Conservation (phyloP, 2,888 invertebrate genomes). For the Dendrolimus houi region DNA sequence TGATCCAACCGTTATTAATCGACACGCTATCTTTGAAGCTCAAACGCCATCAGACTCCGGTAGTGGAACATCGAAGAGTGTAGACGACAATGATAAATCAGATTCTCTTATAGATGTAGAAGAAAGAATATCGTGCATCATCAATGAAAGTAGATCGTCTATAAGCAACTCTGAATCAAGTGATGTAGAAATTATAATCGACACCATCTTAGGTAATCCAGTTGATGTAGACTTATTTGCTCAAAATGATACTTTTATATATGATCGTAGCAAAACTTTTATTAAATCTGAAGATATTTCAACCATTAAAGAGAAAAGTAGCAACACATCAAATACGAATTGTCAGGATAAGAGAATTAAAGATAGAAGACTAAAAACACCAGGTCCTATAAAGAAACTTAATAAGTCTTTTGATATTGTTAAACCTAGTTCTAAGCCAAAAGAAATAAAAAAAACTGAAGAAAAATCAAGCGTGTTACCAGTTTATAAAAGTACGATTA, state of each 20-base stretch:
- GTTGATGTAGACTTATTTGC: conserved; percentile 33
- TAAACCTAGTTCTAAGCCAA: conserved; percentile 37
- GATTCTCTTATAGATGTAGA: conserved; percentile 61
- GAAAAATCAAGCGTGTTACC: conserved; percentile 56
- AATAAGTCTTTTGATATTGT: conserved; percentile 50
- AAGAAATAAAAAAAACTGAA: conserved; percentile 33
- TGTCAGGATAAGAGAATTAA: conserved; percentile 43
- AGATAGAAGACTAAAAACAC: conserved; percentile 48
- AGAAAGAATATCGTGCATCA: conserved; percentile 66
- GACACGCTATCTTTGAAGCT: conserved; percentile 52
- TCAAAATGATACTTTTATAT: conserved; percentile 39
- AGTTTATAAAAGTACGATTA: conserved; percentile 50
- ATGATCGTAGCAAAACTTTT: conserved; percentile 55
- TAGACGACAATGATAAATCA: conserved; percentile 49
- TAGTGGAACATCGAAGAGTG: conserved; percentile 55
- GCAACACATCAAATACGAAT: conserved; percentile 24
- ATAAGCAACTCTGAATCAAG: conserved; percentile 66
- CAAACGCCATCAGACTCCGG: conserved; percentile 63
- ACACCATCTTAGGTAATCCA: conserved; percentile 47
- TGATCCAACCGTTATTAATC: conserved; percentile 26
- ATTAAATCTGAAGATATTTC: conserved; percentile 37
- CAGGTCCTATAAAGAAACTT: conserved; percentile 48
- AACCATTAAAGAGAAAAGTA: conserved; percentile 30
- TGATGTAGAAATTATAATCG: conserved; percentile 59
- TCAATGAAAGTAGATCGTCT: conserved; percentile 67